phyloP scores from a whole-genome alignment of 1,140 invertebrate genomes.

The Drosophila trapezifrons region DNA sequence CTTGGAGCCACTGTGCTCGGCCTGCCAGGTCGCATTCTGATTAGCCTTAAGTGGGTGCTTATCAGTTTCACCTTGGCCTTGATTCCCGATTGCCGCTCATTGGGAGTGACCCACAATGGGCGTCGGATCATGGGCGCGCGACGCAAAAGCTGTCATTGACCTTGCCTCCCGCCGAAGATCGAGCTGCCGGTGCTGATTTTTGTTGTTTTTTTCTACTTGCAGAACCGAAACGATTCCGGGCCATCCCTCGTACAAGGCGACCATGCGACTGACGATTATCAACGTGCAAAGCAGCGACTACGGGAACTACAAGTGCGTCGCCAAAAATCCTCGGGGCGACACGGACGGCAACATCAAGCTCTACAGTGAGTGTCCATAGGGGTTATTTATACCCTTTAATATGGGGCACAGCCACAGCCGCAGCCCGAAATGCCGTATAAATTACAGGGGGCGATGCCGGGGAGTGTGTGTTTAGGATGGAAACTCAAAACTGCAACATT shows the following conservation, averaged over 20 bases:
- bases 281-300: constrained; percentile 91
- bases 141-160: constrained; percentile 72
- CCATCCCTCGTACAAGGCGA: constrained; percentile 90
- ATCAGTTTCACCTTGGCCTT: constrained; percentile 81
- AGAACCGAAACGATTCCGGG: constrained; percentile 88
- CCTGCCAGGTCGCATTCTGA: constrained; percentile 63
- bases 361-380: constrained; percentile 90
- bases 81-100: constrained; percentile 69
- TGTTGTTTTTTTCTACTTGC: constrained; percentile 18
- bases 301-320: constrained; percentile 95
- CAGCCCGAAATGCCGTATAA: constrained; percentile 43
- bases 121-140: constrained; percentile 9
- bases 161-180: constrained; percentile 33
- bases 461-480: constrained; percentile 15
- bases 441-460: constrained; percentile 36
- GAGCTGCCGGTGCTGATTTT: constrained; percentile 1
- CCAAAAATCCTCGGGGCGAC: constrained; percentile 96
- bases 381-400: constrained; percentile 72
- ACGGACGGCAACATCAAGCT: constrained; percentile 95
- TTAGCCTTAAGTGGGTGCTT: constrained; percentile 67
- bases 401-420: constrained; percentile 27
- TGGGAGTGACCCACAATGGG: constrained; percentile 61
- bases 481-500: constrained; percentile 62
- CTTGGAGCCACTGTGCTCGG: constrained; percentile 38
- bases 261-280: constrained; percentile 91